Percentiles rank a stretch among this genome's conserved stretches.
Conservation (phyloP, 2,113 vertebrate genomes). For the Centrocercus urophasianus region DNA sequence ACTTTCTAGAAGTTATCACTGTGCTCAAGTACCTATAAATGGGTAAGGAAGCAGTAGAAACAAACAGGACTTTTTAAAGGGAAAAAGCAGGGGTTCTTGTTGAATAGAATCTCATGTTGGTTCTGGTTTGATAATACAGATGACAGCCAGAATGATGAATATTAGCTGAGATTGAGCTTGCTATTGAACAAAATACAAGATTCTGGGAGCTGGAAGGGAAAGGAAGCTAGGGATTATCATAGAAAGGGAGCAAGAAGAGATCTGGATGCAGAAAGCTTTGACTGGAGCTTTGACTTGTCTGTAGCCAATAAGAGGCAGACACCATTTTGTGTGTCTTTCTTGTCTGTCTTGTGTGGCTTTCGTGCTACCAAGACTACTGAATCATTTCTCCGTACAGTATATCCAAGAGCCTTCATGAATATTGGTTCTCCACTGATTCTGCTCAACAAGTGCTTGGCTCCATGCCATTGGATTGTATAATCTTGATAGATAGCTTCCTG, state of each 20-base stretch:
- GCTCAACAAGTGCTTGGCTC: background rate
- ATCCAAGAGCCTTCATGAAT: background rate
- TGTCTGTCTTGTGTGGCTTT: background rate
- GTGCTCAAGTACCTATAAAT: background rate
- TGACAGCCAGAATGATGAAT: background rate
- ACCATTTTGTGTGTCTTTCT: background rate
- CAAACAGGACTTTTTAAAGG: background rate
- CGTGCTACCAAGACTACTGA: background rate
- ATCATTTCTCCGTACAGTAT: background rate
- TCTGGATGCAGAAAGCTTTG: background rate
- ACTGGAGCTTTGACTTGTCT: background rate
- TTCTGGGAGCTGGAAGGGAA: background rate
- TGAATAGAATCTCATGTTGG: background rate
- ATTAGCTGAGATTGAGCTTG: background rate
- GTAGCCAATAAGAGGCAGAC: background rate
- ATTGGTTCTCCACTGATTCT: background rate
- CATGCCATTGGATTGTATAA: background rate
- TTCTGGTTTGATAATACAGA: background rate
- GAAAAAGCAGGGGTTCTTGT: background rate
- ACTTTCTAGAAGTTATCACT: background rate
- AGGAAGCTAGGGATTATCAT: background rate
- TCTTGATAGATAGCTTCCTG: background rate
- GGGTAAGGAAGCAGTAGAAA: background rate
- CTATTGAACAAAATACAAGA: background rate
- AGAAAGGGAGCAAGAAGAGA: background rate